phyloP scores from a whole-genome alignment of 2,888 invertebrate species.

The Eutolmus rufibarbis region DNA sequence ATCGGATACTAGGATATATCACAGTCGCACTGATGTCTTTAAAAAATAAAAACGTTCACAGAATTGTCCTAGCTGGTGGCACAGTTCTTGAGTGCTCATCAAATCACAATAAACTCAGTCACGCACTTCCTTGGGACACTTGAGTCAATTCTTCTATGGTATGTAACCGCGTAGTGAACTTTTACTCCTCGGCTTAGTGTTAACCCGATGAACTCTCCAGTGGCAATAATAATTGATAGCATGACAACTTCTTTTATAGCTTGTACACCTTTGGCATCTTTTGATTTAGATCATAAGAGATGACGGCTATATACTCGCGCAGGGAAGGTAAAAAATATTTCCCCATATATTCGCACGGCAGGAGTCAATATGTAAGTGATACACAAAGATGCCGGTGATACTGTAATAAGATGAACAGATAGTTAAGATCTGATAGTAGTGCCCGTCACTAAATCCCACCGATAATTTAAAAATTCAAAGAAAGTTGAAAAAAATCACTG shows the following conservation, averaged over 20 bases:
- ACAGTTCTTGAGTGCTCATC: background rate
- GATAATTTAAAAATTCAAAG: constrained; percentile 1
- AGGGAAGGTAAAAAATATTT: background rate
- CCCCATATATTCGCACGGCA: constrained; percentile 1
- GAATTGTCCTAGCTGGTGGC: background rate
- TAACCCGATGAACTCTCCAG: constrained; percentile 45
- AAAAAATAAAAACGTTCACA: background rate
- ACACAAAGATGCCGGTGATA: constrained; percentile 1
- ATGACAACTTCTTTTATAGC: constrained; percentile 47
- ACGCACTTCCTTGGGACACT: background rate
- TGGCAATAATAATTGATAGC: constrained; percentile 47
- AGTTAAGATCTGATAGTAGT: background rate
- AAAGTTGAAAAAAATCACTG: background rate
- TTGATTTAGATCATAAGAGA: constrained; percentile 45
- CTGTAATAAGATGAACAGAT: background rate
- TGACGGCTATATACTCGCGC: constrained; percentile 25
- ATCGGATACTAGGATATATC: constrained; percentile 34
- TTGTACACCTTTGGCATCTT: constrained; percentile 46
- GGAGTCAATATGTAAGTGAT: background rate
- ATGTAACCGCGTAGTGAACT: background rate
- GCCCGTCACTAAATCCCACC: background rate
- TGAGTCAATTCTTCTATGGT: background rate
- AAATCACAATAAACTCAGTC: constrained; percentile 20
- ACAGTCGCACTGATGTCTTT: constrained; percentile 38
- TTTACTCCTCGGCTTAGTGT: constrained; percentile 5